phyloP scores from a whole-genome alignment of 2,113 vertebrate genomes.

The Bujurquina vittata region DNA sequence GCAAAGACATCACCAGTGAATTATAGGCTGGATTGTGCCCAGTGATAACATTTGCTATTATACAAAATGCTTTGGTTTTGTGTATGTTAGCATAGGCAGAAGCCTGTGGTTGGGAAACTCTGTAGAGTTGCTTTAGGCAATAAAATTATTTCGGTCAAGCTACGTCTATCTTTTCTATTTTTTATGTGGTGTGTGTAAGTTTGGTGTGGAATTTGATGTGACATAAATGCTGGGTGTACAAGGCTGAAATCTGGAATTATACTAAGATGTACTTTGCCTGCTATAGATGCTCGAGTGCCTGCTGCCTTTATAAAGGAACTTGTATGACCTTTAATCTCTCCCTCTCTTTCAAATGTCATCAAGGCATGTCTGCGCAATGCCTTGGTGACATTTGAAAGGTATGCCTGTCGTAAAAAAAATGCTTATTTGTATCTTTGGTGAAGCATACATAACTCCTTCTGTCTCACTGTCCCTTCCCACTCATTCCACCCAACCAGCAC shows the following conservation, averaged over 20 bases:
- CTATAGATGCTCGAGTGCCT: background rate
- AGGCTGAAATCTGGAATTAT: background rate
- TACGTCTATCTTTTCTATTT: background rate
- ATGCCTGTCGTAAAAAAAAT: background rate
- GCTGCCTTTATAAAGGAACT: background rate
- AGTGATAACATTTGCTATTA: background rate
- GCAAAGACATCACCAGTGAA: background rate
- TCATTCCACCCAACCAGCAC: background rate
- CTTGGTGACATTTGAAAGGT: background rate
- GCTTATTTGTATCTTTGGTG: background rate
- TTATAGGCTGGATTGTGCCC: background rate
- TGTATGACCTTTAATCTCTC: background rate
- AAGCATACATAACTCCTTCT: background rate
- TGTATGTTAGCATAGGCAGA: background rate
- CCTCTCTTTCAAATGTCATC: conserved; percentile 1
- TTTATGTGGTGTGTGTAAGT: background rate
- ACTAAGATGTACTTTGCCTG: background rate
- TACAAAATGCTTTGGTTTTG: background rate
- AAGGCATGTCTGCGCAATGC: background rate
- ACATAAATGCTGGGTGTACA: background rate
- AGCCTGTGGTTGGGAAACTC: background rate
- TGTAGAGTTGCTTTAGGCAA: background rate
- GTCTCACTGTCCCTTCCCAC: background rate
- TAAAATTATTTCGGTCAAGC: background rate
- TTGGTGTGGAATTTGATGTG: background rate